phyloP scores from a whole-genome alignment of 2,888 invertebrate species.

The Mechanitis mazaeus region DNA sequence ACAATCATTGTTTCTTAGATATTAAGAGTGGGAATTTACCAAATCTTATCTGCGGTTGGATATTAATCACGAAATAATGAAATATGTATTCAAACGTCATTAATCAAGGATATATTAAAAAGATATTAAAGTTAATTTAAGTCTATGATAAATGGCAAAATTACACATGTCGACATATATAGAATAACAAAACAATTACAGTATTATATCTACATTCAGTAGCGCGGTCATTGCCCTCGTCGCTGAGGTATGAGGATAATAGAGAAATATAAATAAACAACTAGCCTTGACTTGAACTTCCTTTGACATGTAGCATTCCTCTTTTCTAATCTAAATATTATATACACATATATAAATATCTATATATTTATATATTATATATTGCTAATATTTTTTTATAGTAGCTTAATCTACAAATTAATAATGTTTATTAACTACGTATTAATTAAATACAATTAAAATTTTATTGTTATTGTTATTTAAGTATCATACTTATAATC shows the following conservation, averaged over 20 bases:
- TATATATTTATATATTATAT: background rate
- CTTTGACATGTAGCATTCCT: background rate
- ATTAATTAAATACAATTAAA: background rate
- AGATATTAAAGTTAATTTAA: too few species aligned
- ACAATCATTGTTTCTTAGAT: constrained; percentile 25
- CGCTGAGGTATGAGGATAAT: constrained; percentile 19
- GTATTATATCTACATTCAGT: too few species aligned
- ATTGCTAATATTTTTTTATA: too few species aligned
- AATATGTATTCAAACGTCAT: constrained; percentile 10
- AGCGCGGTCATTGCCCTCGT: constrained; percentile 25
- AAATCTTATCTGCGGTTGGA: constrained; percentile 23
- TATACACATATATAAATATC: background rate
- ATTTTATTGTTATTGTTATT: background rate
- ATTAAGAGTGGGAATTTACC: constrained; percentile 29
- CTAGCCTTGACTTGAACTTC: background rate
- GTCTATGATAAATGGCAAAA: too few species aligned
- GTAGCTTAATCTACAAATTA: too few species aligned
- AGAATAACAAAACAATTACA: too few species aligned
- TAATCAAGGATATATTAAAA: too few species aligned
- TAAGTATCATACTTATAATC: too few species aligned
- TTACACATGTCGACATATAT: too few species aligned
- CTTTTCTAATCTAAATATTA: background rate
- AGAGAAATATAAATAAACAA: background rate
- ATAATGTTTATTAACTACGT: too few species aligned
- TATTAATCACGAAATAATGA: constrained; percentile 22